Percentiles rank a stretch among this genome's conserved stretches.
Conservation (phyloP, 2,113 vertebrate genomes). For the Dolichallabes microphthalmus region DNA sequence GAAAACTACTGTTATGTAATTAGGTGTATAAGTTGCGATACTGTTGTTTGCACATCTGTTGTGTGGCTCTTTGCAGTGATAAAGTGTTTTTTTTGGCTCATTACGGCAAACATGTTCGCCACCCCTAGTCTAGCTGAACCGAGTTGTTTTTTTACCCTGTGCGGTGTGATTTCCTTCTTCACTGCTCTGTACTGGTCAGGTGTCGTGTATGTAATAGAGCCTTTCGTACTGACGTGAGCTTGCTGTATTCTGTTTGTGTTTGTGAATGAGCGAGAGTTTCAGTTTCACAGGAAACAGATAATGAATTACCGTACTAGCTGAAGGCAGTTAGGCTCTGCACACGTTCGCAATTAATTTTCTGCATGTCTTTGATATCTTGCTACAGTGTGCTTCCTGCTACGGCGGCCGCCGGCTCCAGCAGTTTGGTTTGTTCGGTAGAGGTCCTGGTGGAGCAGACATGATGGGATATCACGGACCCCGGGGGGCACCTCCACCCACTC, state of each 20-base stretch:
- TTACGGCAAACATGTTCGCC: too few relatives aligned
- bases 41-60: too few relatives aligned
- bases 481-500: slow-evolving; percentile 60
- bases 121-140: background rate
- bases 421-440: slow-evolving; percentile 59
- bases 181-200: slow-evolving; percentile 53
- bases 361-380: background rate
- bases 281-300: slow-evolving; percentile 57
- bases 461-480: slow-evolving; percentile 63
- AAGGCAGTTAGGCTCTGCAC: slow-evolving; percentile 6
- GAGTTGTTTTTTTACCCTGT: background rate
- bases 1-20: too few relatives aligned
- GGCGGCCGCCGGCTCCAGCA: slow-evolving; percentile 49
- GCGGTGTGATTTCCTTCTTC: slow-evolving; percentile 15
- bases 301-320: slow-evolving; percentile 48
- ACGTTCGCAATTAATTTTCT: slow-evolving; percentile 4
- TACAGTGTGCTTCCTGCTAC: slow-evolving; percentile 74
- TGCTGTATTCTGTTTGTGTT: slow-evolving; percentile 35
- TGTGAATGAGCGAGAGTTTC: slow-evolving; percentile 36
- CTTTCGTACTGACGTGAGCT: slow-evolving; percentile 48
- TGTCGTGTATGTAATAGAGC: slow-evolving; percentile 69
- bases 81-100: too few relatives aligned
- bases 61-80: too few relatives aligned
- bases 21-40: too few relatives aligned
- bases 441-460: slow-evolving; percentile 58